Evolutionary conservation across 2,888 invertebrate genomes (phyloP).

Genomic region (Noctuana brunneofusca): DNA sequence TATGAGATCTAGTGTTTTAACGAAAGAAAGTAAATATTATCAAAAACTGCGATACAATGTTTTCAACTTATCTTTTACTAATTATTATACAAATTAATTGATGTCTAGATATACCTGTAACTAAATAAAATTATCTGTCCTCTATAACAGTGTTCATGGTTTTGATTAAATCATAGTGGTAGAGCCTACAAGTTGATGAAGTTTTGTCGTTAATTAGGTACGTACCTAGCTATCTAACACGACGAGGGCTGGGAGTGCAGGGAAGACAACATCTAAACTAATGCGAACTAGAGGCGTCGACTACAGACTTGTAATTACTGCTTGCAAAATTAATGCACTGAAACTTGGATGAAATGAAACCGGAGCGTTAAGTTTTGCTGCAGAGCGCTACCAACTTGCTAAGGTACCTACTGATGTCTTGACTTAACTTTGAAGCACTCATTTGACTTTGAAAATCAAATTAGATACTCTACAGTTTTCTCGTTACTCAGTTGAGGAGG

Average conservation of each 20-base stretch:
- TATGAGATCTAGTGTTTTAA: too few relatives aligned
- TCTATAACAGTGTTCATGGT: slow-evolving; percentile 23
- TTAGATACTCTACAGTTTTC: slow-evolving; percentile 25
- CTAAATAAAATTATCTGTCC: background rate
- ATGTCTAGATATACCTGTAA: background rate
- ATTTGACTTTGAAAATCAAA: slow-evolving; percentile 51
- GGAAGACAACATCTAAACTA: slow-evolving; percentile 74
- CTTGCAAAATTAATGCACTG: slow-evolving; percentile 80
- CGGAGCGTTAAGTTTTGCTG: slow-evolving; percentile 68
- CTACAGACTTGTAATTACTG: slow-evolving; percentile 79
- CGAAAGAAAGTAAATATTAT: too few relatives aligned
- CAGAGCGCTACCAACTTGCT: slow-evolving; percentile 51
- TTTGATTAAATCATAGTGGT: slow-evolving; percentile 69
- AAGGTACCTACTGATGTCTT: slow-evolving; percentile 48
- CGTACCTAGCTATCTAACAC: slow-evolving; percentile 49
- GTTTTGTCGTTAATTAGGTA: slow-evolving; percentile 65
- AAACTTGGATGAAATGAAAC: slow-evolving; percentile 79
- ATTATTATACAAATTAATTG: too few relatives aligned
- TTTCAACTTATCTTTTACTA: too few relatives aligned
- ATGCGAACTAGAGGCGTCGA: slow-evolving; percentile 73
- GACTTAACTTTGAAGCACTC: slow-evolving; percentile 55
- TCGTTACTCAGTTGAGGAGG: background rate
- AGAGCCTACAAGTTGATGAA: slow-evolving; percentile 67
- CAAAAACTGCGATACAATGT: too few relatives aligned
- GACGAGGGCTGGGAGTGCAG: slow-evolving; percentile 58